phyloP scores from a whole-genome alignment of 1,140 invertebrate species.

The Brachionus angularis region DNA sequence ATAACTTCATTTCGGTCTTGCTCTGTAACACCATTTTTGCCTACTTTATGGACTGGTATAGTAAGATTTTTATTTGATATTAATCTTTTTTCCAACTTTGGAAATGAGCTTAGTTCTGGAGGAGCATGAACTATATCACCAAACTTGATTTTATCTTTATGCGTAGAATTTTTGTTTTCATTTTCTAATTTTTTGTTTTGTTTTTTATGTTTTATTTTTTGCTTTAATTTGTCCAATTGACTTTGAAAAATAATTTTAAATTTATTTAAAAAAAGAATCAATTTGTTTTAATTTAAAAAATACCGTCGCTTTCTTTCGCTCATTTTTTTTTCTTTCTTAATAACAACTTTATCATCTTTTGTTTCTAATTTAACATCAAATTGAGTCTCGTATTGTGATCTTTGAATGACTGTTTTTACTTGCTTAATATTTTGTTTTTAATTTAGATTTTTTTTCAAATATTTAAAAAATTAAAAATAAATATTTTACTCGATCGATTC shows the following conservation, averaged over 20 bases:
- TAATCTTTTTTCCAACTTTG: constrained; percentile 15
- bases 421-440: neutral
- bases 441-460: neutral
- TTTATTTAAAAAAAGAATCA: neutral
- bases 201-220: constrained; percentile 40
- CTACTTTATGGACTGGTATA: constrained; percentile 13
- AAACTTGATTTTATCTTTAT: constrained; percentile 6
- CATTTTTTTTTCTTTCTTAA: constrained; percentile 43
- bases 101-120: constrained; percentile 29
- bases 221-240: neutral
- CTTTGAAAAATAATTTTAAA: neutral
- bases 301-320: constrained; percentile 39
- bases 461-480: too few relatives aligned
- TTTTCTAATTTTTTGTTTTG: constrained; percentile 20
- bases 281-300: neutral
- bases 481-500: constrained; percentile 1
- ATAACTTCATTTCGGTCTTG: constrained; percentile 30
- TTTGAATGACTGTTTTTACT: neutral
- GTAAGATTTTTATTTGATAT: neutral
- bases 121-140: constrained; percentile 23
- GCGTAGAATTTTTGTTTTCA: neutral
- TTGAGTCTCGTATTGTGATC: constrained; percentile 34
- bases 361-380: constrained; percentile 42
- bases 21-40: constrained; percentile 24
- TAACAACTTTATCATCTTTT: constrained; percentile 5